Evolutionary conservation across 2,113 vertebrate genomes (phyloP).

Genomic region (Peucedramus taeniatus): DNA sequence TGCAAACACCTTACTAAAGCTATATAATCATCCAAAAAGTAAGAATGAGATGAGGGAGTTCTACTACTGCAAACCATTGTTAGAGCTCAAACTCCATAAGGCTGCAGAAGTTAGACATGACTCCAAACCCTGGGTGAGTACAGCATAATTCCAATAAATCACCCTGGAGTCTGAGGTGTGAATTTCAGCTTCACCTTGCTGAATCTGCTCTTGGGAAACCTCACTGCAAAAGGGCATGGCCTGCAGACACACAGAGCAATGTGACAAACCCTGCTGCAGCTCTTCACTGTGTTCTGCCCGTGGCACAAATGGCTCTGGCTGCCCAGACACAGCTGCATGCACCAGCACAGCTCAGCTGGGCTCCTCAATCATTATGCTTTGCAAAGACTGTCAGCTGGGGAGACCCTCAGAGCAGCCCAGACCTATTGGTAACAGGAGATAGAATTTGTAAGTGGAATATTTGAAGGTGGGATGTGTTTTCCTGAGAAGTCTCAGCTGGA

Average conservation of each 20-base stretch:
- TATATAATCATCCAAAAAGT: not conserved
- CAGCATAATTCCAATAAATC: not conserved
- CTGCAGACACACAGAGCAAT: not conserved
- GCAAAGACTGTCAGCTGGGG: not conserved
- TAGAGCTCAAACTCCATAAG: not conserved
- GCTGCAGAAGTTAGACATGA: not conserved
- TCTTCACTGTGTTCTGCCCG: not conserved
- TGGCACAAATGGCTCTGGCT: not conserved
- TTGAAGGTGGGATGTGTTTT: not conserved
- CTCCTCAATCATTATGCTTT: not conserved
- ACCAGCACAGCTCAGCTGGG: not conserved
- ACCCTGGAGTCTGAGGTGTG: not conserved
- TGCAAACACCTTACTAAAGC: not conserved
- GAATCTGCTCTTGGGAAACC: not conserved
- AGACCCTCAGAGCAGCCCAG: not conserved
- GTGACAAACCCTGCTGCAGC: not conserved
- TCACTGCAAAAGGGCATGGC: not conserved
- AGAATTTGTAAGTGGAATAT: not conserved
- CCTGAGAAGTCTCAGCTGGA: not conserved
- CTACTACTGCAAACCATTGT: not conserved
- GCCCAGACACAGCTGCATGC: not conserved
- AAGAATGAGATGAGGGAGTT: not conserved
- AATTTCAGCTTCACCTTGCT: not conserved
- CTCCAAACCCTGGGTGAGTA: not conserved
- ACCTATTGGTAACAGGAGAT: not conserved